Evolutionary conservation across 2,888 invertebrate genomes (phyloP), one percentile per base, ranked within the genome.

Genomic region (Thymelicus sylvestris): DNA sequence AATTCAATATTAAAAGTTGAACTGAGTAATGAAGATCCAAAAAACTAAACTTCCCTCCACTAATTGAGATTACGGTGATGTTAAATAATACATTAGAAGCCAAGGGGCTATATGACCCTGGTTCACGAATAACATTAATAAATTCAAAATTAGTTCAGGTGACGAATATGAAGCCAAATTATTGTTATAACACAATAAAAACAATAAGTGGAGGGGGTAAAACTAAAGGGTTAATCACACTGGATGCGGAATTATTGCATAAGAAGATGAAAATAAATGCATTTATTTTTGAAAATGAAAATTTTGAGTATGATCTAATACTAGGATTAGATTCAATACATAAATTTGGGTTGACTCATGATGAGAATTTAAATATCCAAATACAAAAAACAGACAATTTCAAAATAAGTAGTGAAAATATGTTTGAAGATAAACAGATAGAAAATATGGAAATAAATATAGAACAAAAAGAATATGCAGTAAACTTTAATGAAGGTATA

Each of bases 401-500:
- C 12, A 47, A 47, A 12, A 47, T 12, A 10, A 47, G 47, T 24
- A 24, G 24, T 24, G 3, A 13, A 47, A 47, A 50, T 24, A 24
- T 24, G 3, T 24, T 24, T 24, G 13, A 61, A 52, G 48, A 19
- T 31, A 24, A 31, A 39, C 12, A 44, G 13, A 63, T 15, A n/a
- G 13, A 55, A 7, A 63, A 41, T 55, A 57, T 12, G 50, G 61
- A 71, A 24, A 24, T 24, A 24, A 24, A 24, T 24, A 3, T 24
- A 24, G 24, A 24, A 24, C 24, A 24, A 12, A 24, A 69, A 59
- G 55, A 24, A 24, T 52, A 50, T 57, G 38, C 7, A 10, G 15
- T 73, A 19, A 75, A 77, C 50, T 74, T 73, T 52, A 75, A 77
- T 72, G 74, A 75, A 71, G 7, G 73, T 39, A 47, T 73, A 13